Conservation (phyloP, 2,797 vertebrate genomes). For the Chelidonichthys spinosus region DNA sequence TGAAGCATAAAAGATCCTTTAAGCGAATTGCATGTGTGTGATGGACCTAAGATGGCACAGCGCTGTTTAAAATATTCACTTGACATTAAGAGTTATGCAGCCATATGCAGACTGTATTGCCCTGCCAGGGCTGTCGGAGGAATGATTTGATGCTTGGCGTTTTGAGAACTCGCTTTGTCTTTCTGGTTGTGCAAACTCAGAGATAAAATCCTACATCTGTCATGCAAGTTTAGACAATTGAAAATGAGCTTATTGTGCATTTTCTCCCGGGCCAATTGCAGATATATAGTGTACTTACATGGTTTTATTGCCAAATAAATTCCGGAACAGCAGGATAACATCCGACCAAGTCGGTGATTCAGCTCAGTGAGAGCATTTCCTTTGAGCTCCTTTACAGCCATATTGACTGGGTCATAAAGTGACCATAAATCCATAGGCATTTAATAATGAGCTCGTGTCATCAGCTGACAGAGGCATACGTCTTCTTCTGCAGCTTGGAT, state of each 20-base stretch:
- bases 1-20: background rate
- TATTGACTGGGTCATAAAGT: conserved; percentile 77
- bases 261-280: conserved; percentile 33
- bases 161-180: conserved; percentile 15
- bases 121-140: background rate
- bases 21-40: background rate
- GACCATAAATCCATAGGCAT: conserved; percentile 74
- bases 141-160: conserved; percentile 1
- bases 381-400: conserved; percentile 65
- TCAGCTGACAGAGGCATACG: conserved; percentile 67
- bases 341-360: conserved; percentile 65
- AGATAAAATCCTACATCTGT: conserved; percentile 27
- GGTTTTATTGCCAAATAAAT: conserved; percentile 76
- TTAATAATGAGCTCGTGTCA: conserved; percentile 74
- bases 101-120: background rate
- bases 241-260: conserved; percentile 61
- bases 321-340: conserved; percentile 56
- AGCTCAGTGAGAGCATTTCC: conserved; percentile 65
- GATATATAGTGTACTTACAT: conserved; percentile 66
- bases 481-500: conserved; percentile 65
- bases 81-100: background rate
- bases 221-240: conserved; percentile 50
- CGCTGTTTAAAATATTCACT: background rate
- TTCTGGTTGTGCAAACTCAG: conserved; percentile 17
- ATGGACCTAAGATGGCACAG: background rate